Conservation (phyloP, 2,888 invertebrate species). For the Diogma glabrata region DNA sequence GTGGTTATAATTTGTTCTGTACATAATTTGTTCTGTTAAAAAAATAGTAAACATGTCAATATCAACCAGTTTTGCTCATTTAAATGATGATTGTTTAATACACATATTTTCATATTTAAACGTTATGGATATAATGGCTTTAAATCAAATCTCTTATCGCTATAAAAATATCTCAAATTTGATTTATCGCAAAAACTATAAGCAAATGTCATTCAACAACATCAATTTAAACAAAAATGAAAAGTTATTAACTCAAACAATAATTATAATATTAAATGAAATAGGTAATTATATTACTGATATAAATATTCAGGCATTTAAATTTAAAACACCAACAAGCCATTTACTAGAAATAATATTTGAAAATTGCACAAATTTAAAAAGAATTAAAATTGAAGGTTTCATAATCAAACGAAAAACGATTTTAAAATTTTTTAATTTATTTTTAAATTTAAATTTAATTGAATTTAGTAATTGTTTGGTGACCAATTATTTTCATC, state of each 20-base stretch:
- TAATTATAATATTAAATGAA: background rate
- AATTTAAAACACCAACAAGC: slow-evolving; percentile 3
- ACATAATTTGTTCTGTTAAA: too few species aligned
- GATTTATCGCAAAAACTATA: slow-evolving; percentile 5
- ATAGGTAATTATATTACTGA: slow-evolving; percentile 1
- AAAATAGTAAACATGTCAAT: too few species aligned
- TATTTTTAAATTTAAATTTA: slow-evolving; percentile 2
- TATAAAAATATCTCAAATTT: too few species aligned
- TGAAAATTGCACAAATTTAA: background rate
- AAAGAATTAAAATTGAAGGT: background rate
- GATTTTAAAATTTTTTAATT: background rate
- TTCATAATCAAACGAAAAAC: background rate
- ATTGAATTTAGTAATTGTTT: slow-evolving; percentile 2
- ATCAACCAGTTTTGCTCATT: too few species aligned
- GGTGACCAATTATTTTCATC: background rate
- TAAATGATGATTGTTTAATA: slow-evolving; percentile 9
- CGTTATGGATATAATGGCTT: background rate
- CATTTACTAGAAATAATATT: slow-evolving; percentile 2
- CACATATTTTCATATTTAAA: slow-evolving; percentile 6
- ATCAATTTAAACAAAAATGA: background rate
- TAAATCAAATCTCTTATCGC: too few species aligned
- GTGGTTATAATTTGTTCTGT: too few species aligned
- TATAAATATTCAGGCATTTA: background rate
- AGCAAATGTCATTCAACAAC: background rate
- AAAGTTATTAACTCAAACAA: background rate